These are phyloP conservation scores for Rhabdomys pumilio DNA, from an alignment of 2,797 vertebrate species.

Conservation along the genomic window DNA sequence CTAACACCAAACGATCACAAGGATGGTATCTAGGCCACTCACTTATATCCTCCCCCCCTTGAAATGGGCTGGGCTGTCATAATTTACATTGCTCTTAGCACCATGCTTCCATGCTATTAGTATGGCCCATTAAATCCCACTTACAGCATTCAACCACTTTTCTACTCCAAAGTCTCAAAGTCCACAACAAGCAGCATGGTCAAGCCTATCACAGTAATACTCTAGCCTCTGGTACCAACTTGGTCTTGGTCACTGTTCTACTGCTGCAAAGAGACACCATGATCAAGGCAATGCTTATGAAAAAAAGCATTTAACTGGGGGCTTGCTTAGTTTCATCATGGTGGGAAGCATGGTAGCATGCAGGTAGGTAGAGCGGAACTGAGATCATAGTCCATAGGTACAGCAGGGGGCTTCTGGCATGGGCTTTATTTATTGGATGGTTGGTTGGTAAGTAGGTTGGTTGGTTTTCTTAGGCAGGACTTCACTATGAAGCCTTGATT, in stretches of 20 bases:
- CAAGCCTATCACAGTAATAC: background rate
- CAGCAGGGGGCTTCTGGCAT: background rate
- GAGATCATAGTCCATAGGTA: background rate
- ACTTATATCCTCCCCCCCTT: background rate
- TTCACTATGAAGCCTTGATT: background rate
- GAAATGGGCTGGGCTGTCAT: background rate
- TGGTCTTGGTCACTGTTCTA: background rate
- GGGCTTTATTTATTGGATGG: background rate
- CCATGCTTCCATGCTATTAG: background rate
- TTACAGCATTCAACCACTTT: background rate
- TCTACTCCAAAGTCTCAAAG: background rate
- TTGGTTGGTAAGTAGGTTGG: background rate
- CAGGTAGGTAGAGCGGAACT: background rate
- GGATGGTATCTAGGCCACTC: background rate
- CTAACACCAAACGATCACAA: background rate
- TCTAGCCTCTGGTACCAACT: background rate
- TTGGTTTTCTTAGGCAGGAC: background rate
- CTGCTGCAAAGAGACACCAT: background rate
- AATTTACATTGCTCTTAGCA: background rate
- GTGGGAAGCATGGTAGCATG: background rate
- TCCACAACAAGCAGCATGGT: background rate
- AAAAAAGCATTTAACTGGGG: background rate
- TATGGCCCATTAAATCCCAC: background rate
- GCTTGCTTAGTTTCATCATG: background rate
- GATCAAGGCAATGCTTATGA: background rate